A percentile compares a stretch with the other conserved stretches of the same genome.
These are phyloP conservation scores for Amphipoea lucens DNA, from an alignment of 2,888 invertebrate genomes.

Conservation along the genomic window DNA sequence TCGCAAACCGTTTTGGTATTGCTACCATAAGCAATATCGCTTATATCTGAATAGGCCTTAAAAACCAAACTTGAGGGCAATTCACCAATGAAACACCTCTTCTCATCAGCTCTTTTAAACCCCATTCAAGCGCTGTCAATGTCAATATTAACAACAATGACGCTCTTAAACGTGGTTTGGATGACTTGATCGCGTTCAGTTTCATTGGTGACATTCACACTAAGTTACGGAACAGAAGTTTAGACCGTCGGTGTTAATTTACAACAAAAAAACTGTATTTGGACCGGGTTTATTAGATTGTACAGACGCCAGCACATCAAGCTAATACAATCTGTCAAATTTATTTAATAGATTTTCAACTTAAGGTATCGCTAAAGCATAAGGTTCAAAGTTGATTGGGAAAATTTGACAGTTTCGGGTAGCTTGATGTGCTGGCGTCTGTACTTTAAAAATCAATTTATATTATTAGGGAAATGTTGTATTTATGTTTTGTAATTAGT, in stretches of 20 bases:
- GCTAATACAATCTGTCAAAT: too few species aligned
- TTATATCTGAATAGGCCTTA: not conserved
- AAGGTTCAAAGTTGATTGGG: too few species aligned
- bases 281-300: not conserved
- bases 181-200: not conserved
- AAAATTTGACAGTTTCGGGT: too few species aligned
- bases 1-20: not conserved
- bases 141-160: not conserved
- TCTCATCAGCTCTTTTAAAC: not conserved
- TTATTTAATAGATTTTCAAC: too few species aligned
- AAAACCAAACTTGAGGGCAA: not conserved
- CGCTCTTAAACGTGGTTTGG: too few species aligned
- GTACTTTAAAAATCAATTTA: not conserved
- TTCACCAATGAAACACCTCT: not conserved
- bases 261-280: not conserved
- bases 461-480: not conserved
- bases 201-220: not conserved
- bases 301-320: not conserved
- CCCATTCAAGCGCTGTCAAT: not conserved
- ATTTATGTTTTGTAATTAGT: too few species aligned
- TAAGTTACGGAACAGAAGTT: not conserved
- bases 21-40: not conserved
- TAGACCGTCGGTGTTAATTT: not conserved
- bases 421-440: too few species aligned
- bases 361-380: too few species aligned